phyloP scores from a whole-genome alignment of 2,113 vertebrate species.

The Columba janthina region DNA sequence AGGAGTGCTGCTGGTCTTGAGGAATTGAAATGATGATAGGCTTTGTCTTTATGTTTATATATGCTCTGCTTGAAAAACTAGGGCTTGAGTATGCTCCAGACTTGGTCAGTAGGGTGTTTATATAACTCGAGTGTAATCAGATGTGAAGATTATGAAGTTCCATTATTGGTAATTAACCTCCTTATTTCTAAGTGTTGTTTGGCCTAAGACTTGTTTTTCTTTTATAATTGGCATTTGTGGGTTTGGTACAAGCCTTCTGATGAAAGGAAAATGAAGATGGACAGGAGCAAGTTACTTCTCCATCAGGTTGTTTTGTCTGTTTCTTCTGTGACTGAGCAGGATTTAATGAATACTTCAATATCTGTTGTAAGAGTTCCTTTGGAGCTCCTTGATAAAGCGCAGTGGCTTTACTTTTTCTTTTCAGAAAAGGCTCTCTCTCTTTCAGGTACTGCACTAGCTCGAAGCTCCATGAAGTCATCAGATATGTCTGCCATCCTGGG shows the following conservation, averaged over 20 bases:
- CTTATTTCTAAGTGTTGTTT: neutral
- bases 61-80: neutral
- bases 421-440: neutral
- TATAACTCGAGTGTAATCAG: neutral
- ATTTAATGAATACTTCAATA: neutral
- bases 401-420: neutral
- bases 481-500: constrained; percentile 79
- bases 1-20: neutral
- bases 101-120: neutral
- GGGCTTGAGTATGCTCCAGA: neutral
- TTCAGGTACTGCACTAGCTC: constrained; percentile 71
- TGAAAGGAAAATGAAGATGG: neutral
- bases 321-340: neutral
- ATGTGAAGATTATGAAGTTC: neutral
- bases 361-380: neutral
- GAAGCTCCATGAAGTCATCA: constrained; percentile 72
- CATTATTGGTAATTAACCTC: neutral
- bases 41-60: neutral
- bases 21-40: neutral
- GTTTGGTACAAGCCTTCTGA: neutral
- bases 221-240: neutral
- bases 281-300: neutral
- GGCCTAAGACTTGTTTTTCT: neutral
- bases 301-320: neutral
- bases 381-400: neutral